Conservation (phyloP, 2,797 vertebrate genomes). For the Protonibea diacanthus region DNA sequence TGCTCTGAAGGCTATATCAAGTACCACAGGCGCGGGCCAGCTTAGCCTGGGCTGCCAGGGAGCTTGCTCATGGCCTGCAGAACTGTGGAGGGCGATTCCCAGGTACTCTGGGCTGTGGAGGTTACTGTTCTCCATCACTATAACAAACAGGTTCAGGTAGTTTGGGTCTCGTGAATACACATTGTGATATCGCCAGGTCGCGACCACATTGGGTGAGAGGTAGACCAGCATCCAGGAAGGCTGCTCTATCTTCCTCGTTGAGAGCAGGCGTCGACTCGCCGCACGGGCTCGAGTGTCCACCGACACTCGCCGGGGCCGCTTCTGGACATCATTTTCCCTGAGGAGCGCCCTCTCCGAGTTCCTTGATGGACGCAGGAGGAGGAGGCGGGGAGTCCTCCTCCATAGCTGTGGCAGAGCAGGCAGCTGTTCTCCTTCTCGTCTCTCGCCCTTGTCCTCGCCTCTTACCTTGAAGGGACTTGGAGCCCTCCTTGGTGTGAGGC, state of each 20-base stretch:
- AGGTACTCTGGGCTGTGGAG: conserved; percentile 99
- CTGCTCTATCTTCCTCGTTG: conserved; percentile 98
- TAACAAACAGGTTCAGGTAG: conserved; percentile 98
- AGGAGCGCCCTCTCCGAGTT: conserved; percentile 86
- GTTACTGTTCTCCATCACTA: conserved; percentile 99
- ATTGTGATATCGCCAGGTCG: conserved; percentile 98
- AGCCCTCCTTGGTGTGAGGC: conserved; percentile 97
- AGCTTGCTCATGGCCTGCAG: conserved; percentile 99
- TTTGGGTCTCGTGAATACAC: conserved; percentile 96
- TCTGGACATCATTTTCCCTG: conserved; percentile 90
- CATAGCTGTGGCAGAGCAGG: conserved; percentile 90
- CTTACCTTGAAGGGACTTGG: conserved; percentile 96
- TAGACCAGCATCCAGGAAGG: conserved; percentile 99
- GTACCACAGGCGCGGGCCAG: conserved; percentile 94
- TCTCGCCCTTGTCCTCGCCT: conserved; percentile 99
- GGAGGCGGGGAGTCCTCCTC: conserved; percentile 94
- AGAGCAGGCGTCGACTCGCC: conserved; percentile 94
- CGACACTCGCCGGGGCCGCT: conserved; percentile 92
- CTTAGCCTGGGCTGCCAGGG: conserved; percentile 94
- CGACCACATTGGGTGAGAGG: conserved; percentile 98
- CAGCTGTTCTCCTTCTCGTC: conserved; percentile 95
- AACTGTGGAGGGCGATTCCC: conserved; percentile 97
- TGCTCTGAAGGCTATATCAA: conserved; percentile 94
- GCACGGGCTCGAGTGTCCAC: conserved; percentile 96
- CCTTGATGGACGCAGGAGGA: conserved; percentile 78